Evolutionary conservation across 2,797 vertebrate genomes (phyloP), one percentile per base, ranked within the genome.

Genomic region (Coregonus suidteri): DNA sequence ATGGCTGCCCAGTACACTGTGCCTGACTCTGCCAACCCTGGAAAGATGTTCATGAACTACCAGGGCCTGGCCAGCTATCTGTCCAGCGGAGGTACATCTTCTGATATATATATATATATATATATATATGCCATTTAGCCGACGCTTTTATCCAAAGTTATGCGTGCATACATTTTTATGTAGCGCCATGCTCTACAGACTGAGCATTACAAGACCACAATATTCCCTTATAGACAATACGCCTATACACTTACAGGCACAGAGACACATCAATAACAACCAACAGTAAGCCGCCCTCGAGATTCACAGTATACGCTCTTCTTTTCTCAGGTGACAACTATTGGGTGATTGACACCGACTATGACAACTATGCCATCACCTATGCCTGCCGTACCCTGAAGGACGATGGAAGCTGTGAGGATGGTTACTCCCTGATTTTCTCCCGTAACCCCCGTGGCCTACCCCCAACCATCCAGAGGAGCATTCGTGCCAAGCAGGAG

Each of bases 21-120:
- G 71, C 96, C 96, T 5, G 95, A 97, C 83, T 95, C 96, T 14
- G 2, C 81, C 31, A 95, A 78, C 70, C 97, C 97, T 7, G 95
- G 95, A 73, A 98, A 98, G 90, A 97, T 98, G 97, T 97, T 96
- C 88, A 98, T 98, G 97, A 96, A 94, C 83, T 98, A 97, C 88
- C 96, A 97, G 88, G 97, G 97, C 41, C 89, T 98, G 88, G 97
- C 97, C 77, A 98, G 96, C 92, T 98, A 97, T 89, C 92, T 98
- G 89, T 98, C 97, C 85, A 97, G 96, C 0, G 97, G 97, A 92
- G 97, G 97, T 96, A 73, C 92, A 95, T 78, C 66, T 18, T 37
- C 18, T 68, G 65, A 35, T 20, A 20, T 20, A 20, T 20, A 20
- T 20, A 52, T 16, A 41, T 18, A 65, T 11, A 71, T 31, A 62